These are phyloP conservation scores for Xyrichtys novacula DNA, from an alignment of 2,797 vertebrate species.

Conservation along the genomic window DNA sequence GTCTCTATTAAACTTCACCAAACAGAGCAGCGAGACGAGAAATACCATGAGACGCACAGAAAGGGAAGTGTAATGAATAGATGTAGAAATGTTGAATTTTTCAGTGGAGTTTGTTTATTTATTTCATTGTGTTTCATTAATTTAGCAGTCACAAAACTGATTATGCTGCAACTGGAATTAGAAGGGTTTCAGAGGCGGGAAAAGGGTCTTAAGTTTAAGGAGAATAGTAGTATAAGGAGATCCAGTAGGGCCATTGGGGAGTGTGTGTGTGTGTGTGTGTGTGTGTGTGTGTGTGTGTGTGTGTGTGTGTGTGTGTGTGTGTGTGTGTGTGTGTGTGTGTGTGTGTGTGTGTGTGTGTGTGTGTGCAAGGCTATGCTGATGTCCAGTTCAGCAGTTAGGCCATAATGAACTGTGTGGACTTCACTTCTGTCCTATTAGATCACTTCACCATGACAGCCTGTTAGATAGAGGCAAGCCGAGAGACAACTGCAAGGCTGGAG, in stretches of 20 bases:
- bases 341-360: slow-evolving; percentile 26
- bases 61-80: not conserved
- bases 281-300: slow-evolving; percentile 33
- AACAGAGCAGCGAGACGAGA: slow-evolving; percentile 12
- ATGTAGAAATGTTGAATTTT: not conserved
- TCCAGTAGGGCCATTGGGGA: slow-evolving; percentile 15
- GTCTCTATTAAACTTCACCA: slow-evolving; percentile 27
- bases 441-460: slow-evolving; percentile 67
- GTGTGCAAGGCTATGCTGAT: slow-evolving; percentile 39
- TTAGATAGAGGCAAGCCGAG: slow-evolving; percentile 58
- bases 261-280: slow-evolving; percentile 24
- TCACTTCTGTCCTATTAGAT: slow-evolving; percentile 75
- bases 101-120: not conserved
- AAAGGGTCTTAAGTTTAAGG: not conserved
- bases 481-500: slow-evolving; percentile 59
- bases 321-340: slow-evolving; percentile 23
- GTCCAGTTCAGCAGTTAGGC: slow-evolving; percentile 52
- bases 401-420: slow-evolving; percentile 61
- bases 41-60: not conserved
- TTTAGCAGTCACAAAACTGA: not conserved
- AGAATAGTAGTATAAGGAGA: not conserved
- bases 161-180: not conserved
- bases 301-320: slow-evolving; percentile 36
- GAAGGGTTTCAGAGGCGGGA: not conserved
- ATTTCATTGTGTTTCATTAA: not conserved